Conservation (phyloP, 2,113 vertebrate genomes). For the Gymnobelideus leadbeateri region DNA sequence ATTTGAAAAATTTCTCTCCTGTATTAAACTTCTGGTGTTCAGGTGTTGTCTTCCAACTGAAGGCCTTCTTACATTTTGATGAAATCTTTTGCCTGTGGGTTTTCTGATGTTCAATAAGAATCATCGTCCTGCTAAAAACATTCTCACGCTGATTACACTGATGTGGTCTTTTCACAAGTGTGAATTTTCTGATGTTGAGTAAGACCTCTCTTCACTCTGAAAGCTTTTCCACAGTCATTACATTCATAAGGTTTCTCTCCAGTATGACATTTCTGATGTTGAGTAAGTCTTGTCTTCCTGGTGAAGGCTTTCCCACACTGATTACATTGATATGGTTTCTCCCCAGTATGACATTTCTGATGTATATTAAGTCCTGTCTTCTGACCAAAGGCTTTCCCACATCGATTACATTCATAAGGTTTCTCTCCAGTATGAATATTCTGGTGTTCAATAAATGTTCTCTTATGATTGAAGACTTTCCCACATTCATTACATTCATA, state of each 20-base stretch:
- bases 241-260: constrained; percentile 77
- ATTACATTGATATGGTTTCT: constrained; percentile 75
- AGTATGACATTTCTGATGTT: constrained; percentile 76
- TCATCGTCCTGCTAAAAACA: constrained; percentile 54
- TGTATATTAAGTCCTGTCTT: constrained; percentile 76
- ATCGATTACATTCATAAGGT: constrained; percentile 75
- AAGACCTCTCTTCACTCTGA: constrained; percentile 74
- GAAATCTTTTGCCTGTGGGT: constrained; percentile 1
- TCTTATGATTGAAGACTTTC: constrained; percentile 77
- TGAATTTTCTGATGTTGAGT: constrained; percentile 77
- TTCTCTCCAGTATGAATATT: constrained; percentile 80
- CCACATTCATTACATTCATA: constrained; percentile 79
- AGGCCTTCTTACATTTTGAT: background rate
- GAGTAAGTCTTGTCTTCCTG: constrained; percentile 76
- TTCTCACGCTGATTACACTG: constrained; percentile 76
- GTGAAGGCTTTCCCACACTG: constrained; percentile 78
- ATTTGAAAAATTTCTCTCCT: constrained; percentile 33
- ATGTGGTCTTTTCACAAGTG: constrained; percentile 76
- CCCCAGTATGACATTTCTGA: constrained; percentile 73
- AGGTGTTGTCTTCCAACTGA: background rate
- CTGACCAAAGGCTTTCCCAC: constrained; percentile 79
- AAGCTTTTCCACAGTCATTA: constrained; percentile 77
- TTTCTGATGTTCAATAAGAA: constrained; percentile 32
- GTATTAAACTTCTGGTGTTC: constrained; percentile 49
- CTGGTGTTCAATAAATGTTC: constrained; percentile 75